phyloP scores from a whole-genome alignment of 2,888 invertebrate species.

The Norana najaformis region DNA sequence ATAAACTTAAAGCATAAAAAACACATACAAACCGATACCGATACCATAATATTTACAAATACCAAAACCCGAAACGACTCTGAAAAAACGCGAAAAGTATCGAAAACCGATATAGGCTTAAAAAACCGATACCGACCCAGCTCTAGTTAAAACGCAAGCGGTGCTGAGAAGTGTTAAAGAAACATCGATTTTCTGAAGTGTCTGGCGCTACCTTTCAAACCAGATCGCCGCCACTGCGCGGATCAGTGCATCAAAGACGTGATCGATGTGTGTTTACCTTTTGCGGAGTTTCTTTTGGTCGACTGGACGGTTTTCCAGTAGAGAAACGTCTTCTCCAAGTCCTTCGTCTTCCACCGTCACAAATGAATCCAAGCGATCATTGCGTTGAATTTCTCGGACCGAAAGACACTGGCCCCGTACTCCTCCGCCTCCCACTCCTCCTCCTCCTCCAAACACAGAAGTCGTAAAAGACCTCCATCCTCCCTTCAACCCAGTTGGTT shows the following conservation, averaged over 20 bases:
- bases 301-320: conserved; percentile 14
- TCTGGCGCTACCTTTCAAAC: not conserved
- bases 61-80: no score
- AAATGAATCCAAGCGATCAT: not conserved
- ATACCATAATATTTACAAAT: no score
- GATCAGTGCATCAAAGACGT: not conserved
- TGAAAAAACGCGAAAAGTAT: no score
- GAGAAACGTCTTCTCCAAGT: not conserved
- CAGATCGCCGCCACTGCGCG: not conserved
- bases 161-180: not conserved
- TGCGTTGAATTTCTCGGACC: not conserved
- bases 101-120: no score
- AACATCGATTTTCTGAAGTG: not conserved
- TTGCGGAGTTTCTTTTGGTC: not conserved
- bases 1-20: no score
- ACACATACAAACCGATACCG: no score
- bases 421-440: not conserved
- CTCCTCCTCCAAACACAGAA: not conserved
- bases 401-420: not conserved
- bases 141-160: no score
- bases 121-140: no score
- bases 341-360: not conserved
- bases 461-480: conserved; percentile 10
- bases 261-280: not conserved
- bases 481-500: not conserved